Evolutionary conservation across 2,113 vertebrate species (phyloP).

Genomic region (Chiloscyllium plagiosum): DNA sequence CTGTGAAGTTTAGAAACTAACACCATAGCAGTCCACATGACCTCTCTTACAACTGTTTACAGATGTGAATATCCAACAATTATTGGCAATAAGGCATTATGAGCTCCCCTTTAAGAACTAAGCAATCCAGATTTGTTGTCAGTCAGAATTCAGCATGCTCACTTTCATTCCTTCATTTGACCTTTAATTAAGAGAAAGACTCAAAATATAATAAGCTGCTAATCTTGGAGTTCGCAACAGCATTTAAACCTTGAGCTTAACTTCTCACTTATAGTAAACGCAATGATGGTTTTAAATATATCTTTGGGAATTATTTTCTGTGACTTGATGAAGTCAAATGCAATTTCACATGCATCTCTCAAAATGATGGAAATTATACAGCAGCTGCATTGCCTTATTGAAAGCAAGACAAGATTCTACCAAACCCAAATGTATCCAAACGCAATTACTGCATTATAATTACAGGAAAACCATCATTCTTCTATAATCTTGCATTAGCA

Average conservation of each 20-base stretch:
- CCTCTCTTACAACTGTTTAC: too few relatives aligned
- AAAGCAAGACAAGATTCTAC: not conserved
- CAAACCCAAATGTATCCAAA: not conserved
- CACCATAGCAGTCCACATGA: too few relatives aligned
- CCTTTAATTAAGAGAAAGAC: too few relatives aligned
- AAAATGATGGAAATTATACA: not conserved
- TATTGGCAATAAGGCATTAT: too few relatives aligned
- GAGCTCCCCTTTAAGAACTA: too few relatives aligned
- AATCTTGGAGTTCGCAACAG: too few relatives aligned
- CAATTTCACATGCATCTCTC: not conserved
- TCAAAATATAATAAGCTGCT: too few relatives aligned
- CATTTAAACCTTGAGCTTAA: not conserved
- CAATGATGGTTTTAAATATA: not conserved
- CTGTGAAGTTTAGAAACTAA: too few relatives aligned
- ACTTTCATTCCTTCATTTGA: too few relatives aligned
- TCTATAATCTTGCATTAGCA: not conserved
- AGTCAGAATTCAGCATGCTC: too few relatives aligned
- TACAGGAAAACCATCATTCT: not conserved
- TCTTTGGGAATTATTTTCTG: not conserved
- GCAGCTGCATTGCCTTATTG: not conserved
- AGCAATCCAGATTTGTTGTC: too few relatives aligned
- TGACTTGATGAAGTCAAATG: not conserved
- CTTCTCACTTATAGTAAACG: not conserved
- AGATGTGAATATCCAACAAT: too few relatives aligned
- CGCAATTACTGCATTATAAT: not conserved